Evolutionary conservation across 2,797 vertebrate species (phyloP), one percentile per base, ranked within the genome.

Genomic region (Enteromius unitaeniatus): DNA sequence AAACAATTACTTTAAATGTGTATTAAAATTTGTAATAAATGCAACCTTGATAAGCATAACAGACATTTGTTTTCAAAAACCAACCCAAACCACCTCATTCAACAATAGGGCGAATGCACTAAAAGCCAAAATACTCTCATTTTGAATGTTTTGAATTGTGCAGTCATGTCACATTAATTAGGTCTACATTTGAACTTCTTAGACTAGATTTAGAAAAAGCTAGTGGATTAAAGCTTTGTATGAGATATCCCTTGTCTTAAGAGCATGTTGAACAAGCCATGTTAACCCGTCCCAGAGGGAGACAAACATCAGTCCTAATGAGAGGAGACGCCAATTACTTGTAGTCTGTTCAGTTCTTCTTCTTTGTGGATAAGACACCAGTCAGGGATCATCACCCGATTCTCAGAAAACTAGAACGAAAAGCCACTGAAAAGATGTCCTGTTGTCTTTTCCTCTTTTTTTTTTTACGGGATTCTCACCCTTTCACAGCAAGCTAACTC

Each of bases 401-500:
- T 72, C 42, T 78, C 75, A 68, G 78, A 83, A 84, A 81, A 60
- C 78, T 73, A 65, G 28, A 75, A 70, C 67, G 51, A 83, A 67
- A 60, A 81, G 40, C 51, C 23, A 67, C 45, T 2, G 7, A 51
- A 62, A 55, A 75, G n/a, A 60, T 65, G 37, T 19, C 51, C 58
- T 47, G 62, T 81, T 67, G 42, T 84, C n/a, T 67, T 60, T 34
- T 28, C 40, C 26, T 7, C 23, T 60, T 72, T 70, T 28, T 72
- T 70, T 28, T 78, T 70, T 55, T 67, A n/a, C 3, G 31, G 75
- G 28, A 26, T 58, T 72, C 26, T 78, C 68, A 76, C 72, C 76
- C 40, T 78, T 67, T 79, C 67, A 42, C 73, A 62, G 65, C 80
- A 82, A 83, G 80, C 83, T 74, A 60, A 86, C 86, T 83, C 87